These are phyloP conservation scores for Tetrax tetrax DNA, from an alignment of 2,113 vertebrate genomes.

Conservation along the genomic window DNA sequence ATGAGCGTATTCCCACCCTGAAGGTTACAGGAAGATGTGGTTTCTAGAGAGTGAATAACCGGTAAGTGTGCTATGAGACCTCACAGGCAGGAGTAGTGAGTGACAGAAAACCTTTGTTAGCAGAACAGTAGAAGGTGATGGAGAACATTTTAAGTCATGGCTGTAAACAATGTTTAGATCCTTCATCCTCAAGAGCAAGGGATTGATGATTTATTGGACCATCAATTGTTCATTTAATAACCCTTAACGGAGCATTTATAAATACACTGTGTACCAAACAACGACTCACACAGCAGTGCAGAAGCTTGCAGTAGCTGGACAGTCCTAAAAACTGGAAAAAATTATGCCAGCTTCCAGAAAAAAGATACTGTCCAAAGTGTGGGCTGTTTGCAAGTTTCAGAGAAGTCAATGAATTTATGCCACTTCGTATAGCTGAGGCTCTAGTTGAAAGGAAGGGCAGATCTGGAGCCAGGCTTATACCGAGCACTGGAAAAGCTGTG, in stretches of 20 bases:
- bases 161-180: constrained; percentile 1
- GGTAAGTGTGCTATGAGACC: not conserved
- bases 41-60: not conserved
- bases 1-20: not conserved
- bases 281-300: not conserved
- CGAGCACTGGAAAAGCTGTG: not conserved
- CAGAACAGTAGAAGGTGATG: not conserved
- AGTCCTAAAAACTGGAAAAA: not conserved
- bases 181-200: not conserved
- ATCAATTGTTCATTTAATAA: not conserved
- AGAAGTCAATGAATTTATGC: not conserved
- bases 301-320: not conserved
- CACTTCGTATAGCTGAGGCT: not conserved
- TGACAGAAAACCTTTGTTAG: not conserved
- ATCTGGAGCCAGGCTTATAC: not conserved
- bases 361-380: not conserved
- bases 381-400: not conserved
- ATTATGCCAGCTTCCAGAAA: not conserved
- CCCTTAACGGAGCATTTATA: not conserved
- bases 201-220: not conserved
- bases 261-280: not conserved
- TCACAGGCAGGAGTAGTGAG: not conserved
- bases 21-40: not conserved
- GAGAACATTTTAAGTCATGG: not conserved
- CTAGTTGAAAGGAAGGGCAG: not conserved